Evolutionary conservation across 2,113 vertebrate species (phyloP).

Genomic region (Herpetotheres cachinnans): DNA sequence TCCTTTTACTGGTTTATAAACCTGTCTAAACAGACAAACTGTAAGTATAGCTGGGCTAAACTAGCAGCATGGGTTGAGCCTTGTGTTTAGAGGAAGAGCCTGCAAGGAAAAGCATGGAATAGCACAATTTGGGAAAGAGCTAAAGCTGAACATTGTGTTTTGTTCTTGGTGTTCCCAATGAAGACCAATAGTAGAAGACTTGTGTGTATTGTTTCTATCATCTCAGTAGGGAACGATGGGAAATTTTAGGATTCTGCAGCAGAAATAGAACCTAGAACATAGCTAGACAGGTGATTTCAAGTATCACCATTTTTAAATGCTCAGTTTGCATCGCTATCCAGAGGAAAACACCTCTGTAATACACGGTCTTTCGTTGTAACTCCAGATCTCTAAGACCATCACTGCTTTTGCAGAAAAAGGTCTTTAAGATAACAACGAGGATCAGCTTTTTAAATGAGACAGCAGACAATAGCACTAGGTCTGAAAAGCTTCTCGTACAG

Average conservation of each 20-base stretch:
- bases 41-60: not conserved
- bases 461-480: not conserved
- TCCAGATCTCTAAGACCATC: not conserved
- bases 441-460: not conserved
- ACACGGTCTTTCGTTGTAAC: not conserved
- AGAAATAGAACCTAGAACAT: not conserved
- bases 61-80: not conserved
- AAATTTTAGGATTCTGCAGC: not conserved
- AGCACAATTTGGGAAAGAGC: not conserved
- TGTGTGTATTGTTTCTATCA: not conserved
- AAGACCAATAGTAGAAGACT: not conserved
- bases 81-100: not conserved
- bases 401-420: not conserved
- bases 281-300: not conserved
- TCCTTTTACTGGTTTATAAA: not conserved
- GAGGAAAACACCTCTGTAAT: not conserved
- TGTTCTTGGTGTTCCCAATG: not conserved
- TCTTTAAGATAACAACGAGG: not conserved
- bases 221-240: not conserved
- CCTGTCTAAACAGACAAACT: not conserved
- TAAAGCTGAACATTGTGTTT: not conserved
- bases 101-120: not conserved
- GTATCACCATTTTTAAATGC: not conserved
- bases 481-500: not conserved
- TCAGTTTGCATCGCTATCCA: not conserved